A percentile compares a stretch with the other conserved stretches of the same genome.
Evolutionary conservation across 2,797 vertebrate genomes (phyloP).

Genomic region (Gorsachius magnificus): DNA sequence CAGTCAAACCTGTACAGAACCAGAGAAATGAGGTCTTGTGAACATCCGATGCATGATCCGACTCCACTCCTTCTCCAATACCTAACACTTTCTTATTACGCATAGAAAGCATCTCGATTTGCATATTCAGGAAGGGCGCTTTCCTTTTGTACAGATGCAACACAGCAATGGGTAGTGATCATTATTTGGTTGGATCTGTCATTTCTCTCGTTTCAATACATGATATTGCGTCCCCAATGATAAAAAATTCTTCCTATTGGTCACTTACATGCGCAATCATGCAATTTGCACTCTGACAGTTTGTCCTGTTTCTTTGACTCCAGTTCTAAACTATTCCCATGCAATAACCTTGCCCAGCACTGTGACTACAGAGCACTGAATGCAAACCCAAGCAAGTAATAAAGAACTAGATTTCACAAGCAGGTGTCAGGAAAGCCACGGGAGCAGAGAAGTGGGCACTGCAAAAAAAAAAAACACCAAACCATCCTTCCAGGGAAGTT

Average conservation of each 20-base stretch:
- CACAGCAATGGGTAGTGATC: neutral
- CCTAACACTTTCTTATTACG: rapidly evolving
- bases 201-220: neutral
- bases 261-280: neutral
- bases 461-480: neutral
- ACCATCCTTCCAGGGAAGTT: neutral
- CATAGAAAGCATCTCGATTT: neutral
- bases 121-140: neutral
- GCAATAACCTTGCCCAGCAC: neutral
- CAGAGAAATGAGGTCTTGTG: neutral
- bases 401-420: neutral
- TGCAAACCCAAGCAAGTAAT: neutral
- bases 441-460: neutral
- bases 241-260: neutral
- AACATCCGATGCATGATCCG: neutral
- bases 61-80: neutral
- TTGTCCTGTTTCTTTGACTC: neutral
- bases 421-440: neutral
- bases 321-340: neutral
- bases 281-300: neutral
- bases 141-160: neutral
- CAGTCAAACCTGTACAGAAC: neutral
- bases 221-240: neutral
- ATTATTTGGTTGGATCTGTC: neutral
- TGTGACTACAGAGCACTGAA: neutral